Evolutionary conservation across 2,888 invertebrate species (phyloP), one percentile per base, ranked within the genome.

Genomic region (Stictocephala bisonia): DNA sequence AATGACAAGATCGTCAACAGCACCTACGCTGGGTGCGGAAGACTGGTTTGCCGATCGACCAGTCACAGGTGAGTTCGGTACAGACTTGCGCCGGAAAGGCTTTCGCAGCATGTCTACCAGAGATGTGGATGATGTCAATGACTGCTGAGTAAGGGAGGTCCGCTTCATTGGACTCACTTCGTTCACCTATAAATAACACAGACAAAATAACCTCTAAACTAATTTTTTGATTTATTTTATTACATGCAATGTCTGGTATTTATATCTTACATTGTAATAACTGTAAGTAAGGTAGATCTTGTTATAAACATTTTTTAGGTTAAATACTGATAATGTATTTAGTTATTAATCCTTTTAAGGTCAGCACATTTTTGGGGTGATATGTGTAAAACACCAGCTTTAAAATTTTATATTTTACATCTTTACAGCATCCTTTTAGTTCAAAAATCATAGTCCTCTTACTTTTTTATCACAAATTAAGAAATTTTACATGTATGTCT

Each of bases 31-130:
- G n/a, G n/a, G n/a, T n/a, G n/a, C n/a, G n/a, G 73, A 69, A 40
- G 48, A 60, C 13, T 68, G 69, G 20, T 67, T 58, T 3, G 56
- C 60, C 0, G 60, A 48, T 3, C 73, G 70, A 3, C 60, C 68
- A 13, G 56, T 60, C 13, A 77, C 73, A 24, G 80, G 79, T 4
- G 81, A 81, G 73, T 78, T 81, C 6, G 81, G 81, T 7, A 80
- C 78, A 4, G 79, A 79, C 84, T 90, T 90, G 84, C 90, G 88
- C 77, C 89, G 86, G 83, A 91, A 91, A 44, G 91, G 91, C 80
- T 90, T 87, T 77, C 88, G 86, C 79, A 91, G 86, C 81, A 90
- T 85, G 83, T 87, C 88, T 83, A 90, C 89, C 84, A 90, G 86
- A 79, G 88, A 79, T 20, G 77, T 76, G 4, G 79, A 74, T 6